phyloP scores from a whole-genome alignment of 2,797 vertebrate genomes.

The Pristis pectinata region DNA sequence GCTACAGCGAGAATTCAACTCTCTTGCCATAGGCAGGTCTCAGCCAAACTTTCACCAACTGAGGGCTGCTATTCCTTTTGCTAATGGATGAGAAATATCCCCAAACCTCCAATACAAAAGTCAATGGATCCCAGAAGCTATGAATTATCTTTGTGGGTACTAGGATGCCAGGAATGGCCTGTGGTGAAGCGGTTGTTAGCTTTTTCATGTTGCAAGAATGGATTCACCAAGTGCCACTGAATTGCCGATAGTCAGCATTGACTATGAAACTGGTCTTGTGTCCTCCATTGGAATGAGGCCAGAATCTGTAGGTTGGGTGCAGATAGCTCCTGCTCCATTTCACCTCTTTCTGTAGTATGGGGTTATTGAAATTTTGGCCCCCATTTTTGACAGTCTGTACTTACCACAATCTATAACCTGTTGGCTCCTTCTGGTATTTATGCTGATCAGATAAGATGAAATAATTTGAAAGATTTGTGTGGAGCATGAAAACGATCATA shows the following conservation, averaged over 20 bases:
- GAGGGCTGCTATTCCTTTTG: background rate
- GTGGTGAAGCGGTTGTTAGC: background rate
- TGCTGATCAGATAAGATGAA: background rate
- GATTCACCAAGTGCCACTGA: background rate
- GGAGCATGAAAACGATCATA: too few relatives aligned
- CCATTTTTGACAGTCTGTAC: background rate
- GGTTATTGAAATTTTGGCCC: background rate
- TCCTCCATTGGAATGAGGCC: background rate
- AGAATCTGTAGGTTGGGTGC: background rate
- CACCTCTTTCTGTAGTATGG: background rate
- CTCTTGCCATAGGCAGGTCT: background rate
- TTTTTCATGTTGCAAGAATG: background rate
- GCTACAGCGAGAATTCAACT: background rate
- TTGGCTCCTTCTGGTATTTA: background rate
- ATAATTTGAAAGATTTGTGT: too few relatives aligned
- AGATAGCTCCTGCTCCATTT: too few relatives aligned
- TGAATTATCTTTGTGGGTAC: background rate
- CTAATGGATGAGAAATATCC: background rate
- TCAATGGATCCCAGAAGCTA: background rate
- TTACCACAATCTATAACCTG: background rate
- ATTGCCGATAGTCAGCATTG: background rate
- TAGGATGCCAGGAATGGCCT: background rate
- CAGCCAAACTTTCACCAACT: background rate
- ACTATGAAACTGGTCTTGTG: background rate
- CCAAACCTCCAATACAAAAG: background rate